Conservation (phyloP, 2,113 vertebrate species). For the Leucopsar rothschildi region DNA sequence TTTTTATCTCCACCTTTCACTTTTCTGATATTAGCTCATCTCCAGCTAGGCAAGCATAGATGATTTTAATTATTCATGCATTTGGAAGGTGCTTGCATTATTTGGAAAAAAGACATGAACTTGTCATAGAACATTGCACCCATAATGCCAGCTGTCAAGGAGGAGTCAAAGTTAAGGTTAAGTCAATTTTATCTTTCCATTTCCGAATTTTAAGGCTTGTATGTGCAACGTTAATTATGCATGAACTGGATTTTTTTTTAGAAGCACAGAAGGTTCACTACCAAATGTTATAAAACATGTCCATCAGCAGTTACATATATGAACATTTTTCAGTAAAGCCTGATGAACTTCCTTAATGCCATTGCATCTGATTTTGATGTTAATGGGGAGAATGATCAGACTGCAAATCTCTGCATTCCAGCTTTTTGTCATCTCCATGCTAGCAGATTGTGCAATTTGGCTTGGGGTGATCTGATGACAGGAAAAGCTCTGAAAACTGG, state of each 20-base stretch:
- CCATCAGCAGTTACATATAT: conserved; percentile 8
- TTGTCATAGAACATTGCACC: conserved; percentile 39
- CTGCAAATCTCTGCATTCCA: neutral
- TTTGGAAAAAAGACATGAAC: conserved; percentile 20
- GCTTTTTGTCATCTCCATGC: neutral
- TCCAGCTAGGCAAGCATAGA: neutral
- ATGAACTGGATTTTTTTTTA: neutral
- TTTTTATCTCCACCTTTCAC: neutral
- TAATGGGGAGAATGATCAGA: neutral
- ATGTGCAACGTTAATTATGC: conserved; percentile 20
- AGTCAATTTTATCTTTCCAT: conserved; percentile 22
- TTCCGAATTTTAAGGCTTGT: conserved; percentile 2
- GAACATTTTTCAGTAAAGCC: conserved; percentile 2
- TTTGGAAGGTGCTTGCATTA: conserved; percentile 26
- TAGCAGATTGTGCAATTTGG: neutral
- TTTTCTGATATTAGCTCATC: conserved; percentile 8
- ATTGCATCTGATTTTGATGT: conserved; percentile 5
- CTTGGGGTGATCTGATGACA: neutral
- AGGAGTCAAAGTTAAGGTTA: conserved; percentile 39
- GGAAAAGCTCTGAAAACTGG: neutral
- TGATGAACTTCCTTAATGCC: conserved; percentile 12
- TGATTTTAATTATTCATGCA: conserved; percentile 27
- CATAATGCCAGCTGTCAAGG: conserved; percentile 9
- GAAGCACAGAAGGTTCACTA: conserved; percentile 17
- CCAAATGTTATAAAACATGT: conserved; percentile 52